Evolutionary conservation across 1,140 invertebrate species (phyloP), one percentile per base, ranked within the genome.

Genomic region (Phymorhynchus buccinoides): DNA sequence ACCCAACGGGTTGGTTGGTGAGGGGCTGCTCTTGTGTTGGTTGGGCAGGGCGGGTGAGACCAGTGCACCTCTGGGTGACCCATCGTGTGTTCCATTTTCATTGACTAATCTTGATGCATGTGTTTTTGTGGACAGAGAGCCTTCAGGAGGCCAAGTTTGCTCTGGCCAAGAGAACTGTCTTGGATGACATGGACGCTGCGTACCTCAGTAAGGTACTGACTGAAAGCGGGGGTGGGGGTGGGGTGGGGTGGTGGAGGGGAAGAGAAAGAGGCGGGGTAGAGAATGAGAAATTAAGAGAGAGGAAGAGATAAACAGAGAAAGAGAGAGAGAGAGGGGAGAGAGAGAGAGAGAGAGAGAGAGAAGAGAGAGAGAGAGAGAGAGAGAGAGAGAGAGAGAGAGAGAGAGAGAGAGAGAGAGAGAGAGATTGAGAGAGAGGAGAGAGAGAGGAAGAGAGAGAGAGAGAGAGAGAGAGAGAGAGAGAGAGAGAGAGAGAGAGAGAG

Each of bases 101-200:
- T n/a, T n/a, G n/a, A n/a, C n/a, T n/a, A n/a, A n/a, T n/a, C n/a
- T n/a, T n/a, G n/a, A n/a, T n/a, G n/a, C n/a, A n/a, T n/a, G n/a
- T n/a, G n/a, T n/a, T 35, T 2, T 35, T 75, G 39, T 32, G 6
- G 32, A n/a, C 73, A 77, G 41, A 77, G 9, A 27, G 7, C 18
- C 41, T n/a, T 37, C n/a, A 35, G 27, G 77, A 79, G 52, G 42
- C 14, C 39, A 79, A 79, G 77, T 79, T 79, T 22, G 77, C 77
- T 2, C 3, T 41, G 32, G 44, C 77, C 22, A 82, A 83, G 56
- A 78, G 82, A 30, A 86, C 86, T 1, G 68, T 87, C 30, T 68
- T 84, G 27, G 84, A 87, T 42, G 80, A 86, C 68, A 41, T 84
- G 18, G 85, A 66, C 35, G 66, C 44, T 32, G 30, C 32, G 30